Base-by-base conservation (phyloP, 2,888 invertebrate genomes). In the Caenorhabditis sp. region DNA sequence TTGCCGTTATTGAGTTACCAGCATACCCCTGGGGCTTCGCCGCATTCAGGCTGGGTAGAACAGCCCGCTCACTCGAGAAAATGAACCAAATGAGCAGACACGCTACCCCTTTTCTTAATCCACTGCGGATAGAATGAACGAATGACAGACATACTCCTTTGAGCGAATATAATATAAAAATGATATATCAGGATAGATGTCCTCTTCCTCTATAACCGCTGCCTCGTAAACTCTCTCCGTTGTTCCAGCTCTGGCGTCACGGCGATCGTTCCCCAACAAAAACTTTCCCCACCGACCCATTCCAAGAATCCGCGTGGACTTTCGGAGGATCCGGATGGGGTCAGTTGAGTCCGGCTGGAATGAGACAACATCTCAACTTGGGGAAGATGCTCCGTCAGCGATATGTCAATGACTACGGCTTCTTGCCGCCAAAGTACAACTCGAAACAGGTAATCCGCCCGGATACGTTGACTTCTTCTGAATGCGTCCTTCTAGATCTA, bases 301-400 rank as follows among this genome's bases (percentile, higher is more conserved):
- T 65, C 47, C 79, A 82, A 47, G 88, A 87, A 50, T 56, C 28
- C 13, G 56, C 78, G 4, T 88, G 88, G 88, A 82, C 62, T 3
- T 87, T 87, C 28, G 88, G 88, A 35, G 88, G 88, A 24, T 71
- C 78, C 22, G 87, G 88, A 55, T 86, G 81, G 72, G 87, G 86
- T 51, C 85, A 86, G 56, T 69, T 88, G 15, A 84, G 84, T 24
- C 87, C 88, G 47, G 37, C 55, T 9, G 78, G 78, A 65, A 78
- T 88, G 82, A 20, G 22, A 84, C 95, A 95, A 88, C 95, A 96
- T 78, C 95, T 94, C 89, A 92, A 93, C 20, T 92, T 96, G 4
- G 96, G 96, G 4, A 92, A 94, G 90, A 95, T 94, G 94, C 91
- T 96, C 5, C 93, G 95, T 15, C 92, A 93, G 50, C 94, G 95